Conservation (phyloP, 2,888 invertebrate species). For the Lasioglossum marginatum region DNA sequence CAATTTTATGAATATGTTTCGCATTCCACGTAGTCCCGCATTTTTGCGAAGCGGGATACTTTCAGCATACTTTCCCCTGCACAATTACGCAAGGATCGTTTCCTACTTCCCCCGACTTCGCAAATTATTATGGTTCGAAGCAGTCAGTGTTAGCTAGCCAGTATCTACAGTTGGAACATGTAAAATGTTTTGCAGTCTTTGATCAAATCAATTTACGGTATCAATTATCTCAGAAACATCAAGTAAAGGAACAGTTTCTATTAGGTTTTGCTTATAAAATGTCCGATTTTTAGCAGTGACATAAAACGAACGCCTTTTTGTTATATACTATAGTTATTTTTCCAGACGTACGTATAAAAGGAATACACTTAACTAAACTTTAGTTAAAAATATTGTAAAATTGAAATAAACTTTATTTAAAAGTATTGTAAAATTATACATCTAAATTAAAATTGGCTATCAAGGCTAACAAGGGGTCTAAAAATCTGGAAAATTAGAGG, state of each 20-base stretch:
- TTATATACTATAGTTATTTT: too few species aligned
- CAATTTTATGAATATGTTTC: background rate
- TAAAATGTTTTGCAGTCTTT: background rate
- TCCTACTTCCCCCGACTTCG: background rate
- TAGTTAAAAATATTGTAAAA: too few species aligned
- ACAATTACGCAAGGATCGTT: background rate
- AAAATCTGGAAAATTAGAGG: too few species aligned
- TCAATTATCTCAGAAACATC: background rate
- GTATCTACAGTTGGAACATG: background rate
- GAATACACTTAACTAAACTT: too few species aligned
- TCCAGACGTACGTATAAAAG: too few species aligned
- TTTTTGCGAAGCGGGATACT: background rate
- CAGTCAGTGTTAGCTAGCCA: background rate
- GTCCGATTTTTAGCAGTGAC: too few species aligned
- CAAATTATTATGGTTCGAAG: conserved; percentile 1
- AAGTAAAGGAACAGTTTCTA: background rate
- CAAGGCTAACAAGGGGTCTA: too few species aligned
- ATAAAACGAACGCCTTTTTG: too few species aligned
- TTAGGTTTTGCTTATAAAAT: too few species aligned
- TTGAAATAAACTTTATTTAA: too few species aligned
- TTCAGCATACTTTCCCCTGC: background rate
- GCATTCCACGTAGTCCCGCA: background rate
- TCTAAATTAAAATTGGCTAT: too few species aligned
- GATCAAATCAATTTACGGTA: background rate
- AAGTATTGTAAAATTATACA: too few species aligned